phyloP scores from a whole-genome alignment of 2,797 vertebrate species.

The Octomys mimax region DNA sequence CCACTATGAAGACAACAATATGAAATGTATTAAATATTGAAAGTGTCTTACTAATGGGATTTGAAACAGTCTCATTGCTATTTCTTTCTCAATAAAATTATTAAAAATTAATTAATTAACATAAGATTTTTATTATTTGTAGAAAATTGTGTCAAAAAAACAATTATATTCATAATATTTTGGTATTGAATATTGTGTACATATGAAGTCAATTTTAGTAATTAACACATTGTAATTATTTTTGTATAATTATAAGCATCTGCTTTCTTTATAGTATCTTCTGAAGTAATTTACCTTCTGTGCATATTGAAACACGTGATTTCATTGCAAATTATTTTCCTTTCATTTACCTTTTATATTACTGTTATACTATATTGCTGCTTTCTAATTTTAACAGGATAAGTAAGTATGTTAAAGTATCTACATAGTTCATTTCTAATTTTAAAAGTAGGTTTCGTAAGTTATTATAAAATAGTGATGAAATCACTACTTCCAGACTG shows the following conservation, averaged over 20 bases:
- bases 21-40: no score
- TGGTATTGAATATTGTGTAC: neutral
- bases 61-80: no score
- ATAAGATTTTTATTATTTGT: neutral
- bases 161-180: neutral
- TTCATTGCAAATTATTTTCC: slow-evolving; percentile 35
- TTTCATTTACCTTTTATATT: slow-evolving; percentile 60
- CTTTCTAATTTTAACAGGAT: neutral
- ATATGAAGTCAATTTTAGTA: neutral
- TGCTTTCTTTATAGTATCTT: neutral
- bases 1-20: no score
- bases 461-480: slow-evolving; percentile 13
- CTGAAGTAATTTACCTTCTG: neutral
- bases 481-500: slow-evolving; percentile 35
- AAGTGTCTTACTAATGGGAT: no score
- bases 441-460: slow-evolving; percentile 47
- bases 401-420: neutral
- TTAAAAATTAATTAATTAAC: no score
- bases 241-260: slow-evolving; percentile 15
- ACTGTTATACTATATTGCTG: neutral
- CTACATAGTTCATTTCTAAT: slow-evolving; percentile 53
- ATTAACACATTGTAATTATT: slow-evolving; percentile 5
- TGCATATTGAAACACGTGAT: slow-evolving; percentile 24
- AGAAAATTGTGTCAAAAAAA: neutral
- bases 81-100: no score